These are phyloP conservation scores for Carcinoscorpius rotundicauda DNA, from an alignment of 1,140 invertebrate species.

Conservation along the genomic window DNA sequence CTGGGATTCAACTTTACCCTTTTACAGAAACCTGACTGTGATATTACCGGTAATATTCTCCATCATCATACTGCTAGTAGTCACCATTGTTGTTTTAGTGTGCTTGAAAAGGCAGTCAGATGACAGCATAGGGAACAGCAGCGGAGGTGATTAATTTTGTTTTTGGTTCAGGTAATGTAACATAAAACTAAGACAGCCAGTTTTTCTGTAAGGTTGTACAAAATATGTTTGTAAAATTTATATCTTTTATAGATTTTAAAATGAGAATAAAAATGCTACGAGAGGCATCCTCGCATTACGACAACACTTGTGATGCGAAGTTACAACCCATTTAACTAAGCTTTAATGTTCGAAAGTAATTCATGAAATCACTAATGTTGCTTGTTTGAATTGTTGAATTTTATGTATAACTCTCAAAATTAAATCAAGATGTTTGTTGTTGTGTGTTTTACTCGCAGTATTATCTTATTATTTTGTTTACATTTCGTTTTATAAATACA, in stretches of 20 bases:
- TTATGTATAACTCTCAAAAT: too few species aligned
- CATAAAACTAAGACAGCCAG: conserved; percentile 1
- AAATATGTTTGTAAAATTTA: too few species aligned
- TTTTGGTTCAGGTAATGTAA: neutral
- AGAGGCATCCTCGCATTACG: too few species aligned
- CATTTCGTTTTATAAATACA: too few species aligned
- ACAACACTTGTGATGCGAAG: too few species aligned
- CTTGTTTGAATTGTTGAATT: too few species aligned
- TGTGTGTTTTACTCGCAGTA: too few species aligned
- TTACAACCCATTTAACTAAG: too few species aligned
- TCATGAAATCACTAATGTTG: too few species aligned
- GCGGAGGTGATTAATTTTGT: conserved; percentile 11
- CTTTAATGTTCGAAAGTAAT: too few species aligned
- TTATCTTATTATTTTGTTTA: too few species aligned
- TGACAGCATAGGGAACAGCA: conserved; percentile 5
- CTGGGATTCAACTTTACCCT: conserved; percentile 3
- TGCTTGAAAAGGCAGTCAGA: conserved; percentile 16
- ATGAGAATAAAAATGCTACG: conserved; percentile 1
- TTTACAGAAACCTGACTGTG: conserved; percentile 22
- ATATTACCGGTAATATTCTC: conserved; percentile 22
- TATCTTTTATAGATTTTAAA: neutral
- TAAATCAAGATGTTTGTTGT: too few species aligned
- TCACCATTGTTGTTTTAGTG: conserved; percentile 17
- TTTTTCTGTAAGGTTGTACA: neutral
- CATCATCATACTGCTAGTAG: conserved; percentile 17